These are phyloP conservation scores for Sebastes alutus DNA, from an alignment of 2,797 vertebrate genomes.

Conservation along the genomic window DNA sequence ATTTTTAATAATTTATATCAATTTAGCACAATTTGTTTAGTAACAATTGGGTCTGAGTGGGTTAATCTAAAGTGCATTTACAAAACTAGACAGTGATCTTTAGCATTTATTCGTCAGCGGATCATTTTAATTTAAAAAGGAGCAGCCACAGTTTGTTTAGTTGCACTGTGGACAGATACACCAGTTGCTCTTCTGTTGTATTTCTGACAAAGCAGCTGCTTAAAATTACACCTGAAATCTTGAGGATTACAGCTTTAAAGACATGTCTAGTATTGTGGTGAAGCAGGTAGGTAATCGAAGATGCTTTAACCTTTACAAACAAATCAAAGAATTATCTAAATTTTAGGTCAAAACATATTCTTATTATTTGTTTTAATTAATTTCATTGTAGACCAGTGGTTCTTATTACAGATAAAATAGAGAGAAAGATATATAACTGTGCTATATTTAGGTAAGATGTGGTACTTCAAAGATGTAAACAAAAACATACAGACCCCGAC, in stretches of 20 bases:
- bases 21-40: no score
- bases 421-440: not conserved
- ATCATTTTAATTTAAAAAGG: not conserved
- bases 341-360: not conserved
- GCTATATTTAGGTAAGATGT: not conserved
- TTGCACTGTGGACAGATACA: not conserved
- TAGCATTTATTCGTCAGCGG: not conserved
- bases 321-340: not conserved
- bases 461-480: not conserved
- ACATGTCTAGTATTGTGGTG: not conserved
- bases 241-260: not conserved
- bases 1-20: no score
- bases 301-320: not conserved
- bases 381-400: no score
- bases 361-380: not conserved
- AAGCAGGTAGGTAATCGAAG: not conserved
- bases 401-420: not conserved
- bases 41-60: no score
- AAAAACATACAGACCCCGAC: not conserved
- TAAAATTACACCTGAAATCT: not conserved
- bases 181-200: no score
- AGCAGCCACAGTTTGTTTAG: not conserved
- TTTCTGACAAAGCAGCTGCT: not conserved
- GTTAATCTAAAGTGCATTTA: not conserved
- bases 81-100: not conserved